Evolutionary conservation across 2,888 invertebrate genomes (phyloP).

Genomic region (Torymus aiolomorphi): DNA sequence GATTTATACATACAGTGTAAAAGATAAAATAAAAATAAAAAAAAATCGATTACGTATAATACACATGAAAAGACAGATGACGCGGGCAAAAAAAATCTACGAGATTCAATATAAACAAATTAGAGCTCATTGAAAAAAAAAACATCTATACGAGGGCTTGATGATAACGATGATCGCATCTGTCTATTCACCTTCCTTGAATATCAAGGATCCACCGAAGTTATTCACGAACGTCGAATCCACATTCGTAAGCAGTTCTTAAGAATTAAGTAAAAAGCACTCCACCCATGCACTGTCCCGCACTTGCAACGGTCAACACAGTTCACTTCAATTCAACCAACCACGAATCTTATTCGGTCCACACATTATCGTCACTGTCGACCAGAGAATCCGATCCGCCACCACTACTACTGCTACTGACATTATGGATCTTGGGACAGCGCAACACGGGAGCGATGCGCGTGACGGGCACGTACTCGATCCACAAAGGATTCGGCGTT

Average conservation of each 20-base stretch:
- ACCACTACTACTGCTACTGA: too few relatives aligned
- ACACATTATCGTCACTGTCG: not conserved
- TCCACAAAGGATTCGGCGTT: constrained; percentile 57
- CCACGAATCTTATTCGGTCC: too few relatives aligned
- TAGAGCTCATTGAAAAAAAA: not conserved
- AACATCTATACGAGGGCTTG: not conserved
- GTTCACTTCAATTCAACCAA: too few relatives aligned
- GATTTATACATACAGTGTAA: not conserved
- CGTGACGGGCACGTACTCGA: constrained; percentile 65
- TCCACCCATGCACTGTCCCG: constrained; percentile 13
- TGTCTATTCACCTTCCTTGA: not conserved
- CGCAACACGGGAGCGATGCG: constrained; percentile 60
- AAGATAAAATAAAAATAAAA: too few relatives aligned
- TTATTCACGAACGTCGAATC: too few relatives aligned
- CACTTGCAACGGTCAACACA: too few relatives aligned
- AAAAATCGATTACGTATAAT: too few relatives aligned
- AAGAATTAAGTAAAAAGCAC: constrained; percentile 55
- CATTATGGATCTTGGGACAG: constrained; percentile 24
- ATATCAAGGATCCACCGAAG: not conserved
- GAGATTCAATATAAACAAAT: too few relatives aligned
- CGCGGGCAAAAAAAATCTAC: too few relatives aligned
- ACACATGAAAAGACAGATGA: too few relatives aligned
- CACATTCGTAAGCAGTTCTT: constrained; percentile 32
- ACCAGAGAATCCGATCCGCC: too few relatives aligned
- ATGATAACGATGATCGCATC: not conserved